These are phyloP conservation scores for Leucophenga montana DNA, from an alignment of 2,888 invertebrate species.

Conservation along the genomic window DNA sequence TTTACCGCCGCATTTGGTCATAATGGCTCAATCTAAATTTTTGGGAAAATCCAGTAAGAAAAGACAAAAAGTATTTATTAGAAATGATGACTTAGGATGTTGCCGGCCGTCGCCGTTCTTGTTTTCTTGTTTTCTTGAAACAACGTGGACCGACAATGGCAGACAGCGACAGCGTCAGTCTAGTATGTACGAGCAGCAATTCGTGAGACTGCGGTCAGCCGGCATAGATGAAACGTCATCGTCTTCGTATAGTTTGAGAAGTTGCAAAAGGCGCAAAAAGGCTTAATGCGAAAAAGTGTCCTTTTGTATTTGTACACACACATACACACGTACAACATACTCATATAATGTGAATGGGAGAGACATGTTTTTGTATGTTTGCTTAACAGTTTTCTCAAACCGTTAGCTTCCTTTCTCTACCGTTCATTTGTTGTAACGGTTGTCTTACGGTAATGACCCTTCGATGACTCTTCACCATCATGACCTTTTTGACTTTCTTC, in stretches of 20 bases:
- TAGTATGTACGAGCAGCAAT: not conserved
- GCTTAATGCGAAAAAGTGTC: conserved; percentile 14
- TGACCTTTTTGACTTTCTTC: too few relatives aligned
- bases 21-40: conserved; percentile 30
- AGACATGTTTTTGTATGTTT: conserved; percentile 15
- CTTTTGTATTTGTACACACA: conserved; percentile 16
- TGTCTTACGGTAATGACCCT: not conserved
- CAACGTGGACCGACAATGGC: not conserved
- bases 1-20: conserved; percentile 24
- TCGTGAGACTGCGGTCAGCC: conserved; percentile 5
- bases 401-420: too few relatives aligned
- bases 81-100: not conserved
- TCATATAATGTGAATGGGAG: too few relatives aligned
- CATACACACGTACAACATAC: too few relatives aligned
- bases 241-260: not conserved
- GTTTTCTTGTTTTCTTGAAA: not conserved
- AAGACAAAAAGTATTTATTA: not conserved
- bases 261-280: too few relatives aligned
- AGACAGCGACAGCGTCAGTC: too few relatives aligned
- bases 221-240: conserved; percentile 13
- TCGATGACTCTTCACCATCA: conserved; percentile 15
- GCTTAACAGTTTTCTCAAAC: conserved; percentile 17
- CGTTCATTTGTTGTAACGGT: not conserved
- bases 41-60: not conserved
- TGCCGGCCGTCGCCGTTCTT: not conserved